Evolutionary conservation across 2,888 invertebrate species (phyloP).

Genomic region (Erebia ligea): DNA sequence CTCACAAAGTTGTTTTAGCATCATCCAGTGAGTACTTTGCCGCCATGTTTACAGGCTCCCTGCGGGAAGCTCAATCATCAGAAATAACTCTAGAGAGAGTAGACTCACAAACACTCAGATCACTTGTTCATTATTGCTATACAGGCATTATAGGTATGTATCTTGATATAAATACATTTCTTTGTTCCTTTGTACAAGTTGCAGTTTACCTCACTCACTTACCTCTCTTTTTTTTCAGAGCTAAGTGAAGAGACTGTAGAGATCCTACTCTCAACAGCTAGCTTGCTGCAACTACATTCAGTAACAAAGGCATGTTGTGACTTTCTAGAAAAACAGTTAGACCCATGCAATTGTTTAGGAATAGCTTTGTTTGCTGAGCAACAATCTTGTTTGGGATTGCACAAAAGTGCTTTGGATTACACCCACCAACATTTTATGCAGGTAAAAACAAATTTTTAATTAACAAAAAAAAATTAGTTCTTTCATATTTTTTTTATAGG

Average conservation of each 20-base stretch:
- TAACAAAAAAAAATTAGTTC: too few relatives aligned
- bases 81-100: constrained; percentile 94
- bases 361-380: constrained; percentile 97
- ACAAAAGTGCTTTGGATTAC: constrained; percentile 92
- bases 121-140: constrained; percentile 95
- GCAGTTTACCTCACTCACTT: constrained; percentile 2
- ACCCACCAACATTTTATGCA: constrained; percentile 93
- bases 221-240: constrained; percentile 73
- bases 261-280: constrained; percentile 93
- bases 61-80: constrained; percentile 91
- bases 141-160: constrained; percentile 87
- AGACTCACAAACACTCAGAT: constrained; percentile 92
- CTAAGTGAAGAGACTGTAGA: constrained; percentile 96
- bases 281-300: constrained; percentile 92
- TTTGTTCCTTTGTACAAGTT: constrained; percentile 29
- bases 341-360: constrained; percentile 97
- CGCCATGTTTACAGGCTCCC: constrained; percentile 96
- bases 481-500: too few relatives aligned
- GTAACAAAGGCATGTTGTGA: constrained; percentile 95
- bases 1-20: constrained; percentile 94
- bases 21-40: constrained; percentile 97
- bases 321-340: constrained; percentile 94
- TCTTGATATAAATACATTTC: constrained; percentile 35
- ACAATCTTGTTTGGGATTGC: constrained; percentile 92
- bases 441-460: constrained; percentile 67